phyloP scores from a whole-genome alignment of 2,888 invertebrate genomes.

The Caenorhabditis panamensis region DNA sequence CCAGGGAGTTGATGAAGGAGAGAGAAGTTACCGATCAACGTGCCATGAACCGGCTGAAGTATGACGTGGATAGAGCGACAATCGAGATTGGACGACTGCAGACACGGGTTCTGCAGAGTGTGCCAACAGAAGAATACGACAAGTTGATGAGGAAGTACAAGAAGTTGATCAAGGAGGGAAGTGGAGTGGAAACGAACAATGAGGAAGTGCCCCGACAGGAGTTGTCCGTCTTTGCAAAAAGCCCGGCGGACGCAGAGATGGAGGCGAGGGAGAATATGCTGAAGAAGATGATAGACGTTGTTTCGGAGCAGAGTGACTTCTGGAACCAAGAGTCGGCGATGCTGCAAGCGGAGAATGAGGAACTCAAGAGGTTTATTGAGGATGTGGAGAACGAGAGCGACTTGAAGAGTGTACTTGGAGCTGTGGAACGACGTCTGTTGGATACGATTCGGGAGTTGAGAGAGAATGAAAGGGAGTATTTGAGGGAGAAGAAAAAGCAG shows the following conservation, averaged over 20 bases:
- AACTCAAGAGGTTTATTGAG: slow-evolving; percentile 74
- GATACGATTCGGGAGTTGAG: slow-evolving; percentile 75
- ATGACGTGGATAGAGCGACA: slow-evolving; percentile 43
- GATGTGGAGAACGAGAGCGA: slow-evolving; percentile 78
- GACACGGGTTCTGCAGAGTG: slow-evolving; percentile 72
- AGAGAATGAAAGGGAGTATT: slow-evolving; percentile 70
- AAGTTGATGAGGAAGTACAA: slow-evolving; percentile 67
- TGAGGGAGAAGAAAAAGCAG: slow-evolving; percentile 56
- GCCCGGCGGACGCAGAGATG: slow-evolving; percentile 28
- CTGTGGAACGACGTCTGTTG: slow-evolving; percentile 76
- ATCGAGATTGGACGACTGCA: slow-evolving; percentile 76
- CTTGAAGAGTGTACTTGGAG: slow-evolving; percentile 73
- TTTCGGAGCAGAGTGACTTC: slow-evolving; percentile 73
- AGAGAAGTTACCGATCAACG: slow-evolving; percentile 18
- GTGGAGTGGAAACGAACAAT: slow-evolving; percentile 43
- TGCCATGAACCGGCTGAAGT: slow-evolving; percentile 36
- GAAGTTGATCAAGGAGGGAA: slow-evolving; percentile 57
- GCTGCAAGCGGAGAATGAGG: slow-evolving; percentile 70
- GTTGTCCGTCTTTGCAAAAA: slow-evolving; percentile 5
- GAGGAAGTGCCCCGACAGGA: slow-evolving; percentile 45
- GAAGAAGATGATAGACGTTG: slow-evolving; percentile 70
- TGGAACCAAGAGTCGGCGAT: slow-evolving; percentile 71
- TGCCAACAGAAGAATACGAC: slow-evolving; percentile 71
- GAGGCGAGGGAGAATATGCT: slow-evolving; percentile 55
- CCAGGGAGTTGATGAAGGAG: slow-evolving; percentile 24